Percentiles rank a stretch among this genome's conserved stretches.
Evolutionary conservation across 2,113 vertebrate genomes (phyloP).

Genomic region (Anhinga anhinga): DNA sequence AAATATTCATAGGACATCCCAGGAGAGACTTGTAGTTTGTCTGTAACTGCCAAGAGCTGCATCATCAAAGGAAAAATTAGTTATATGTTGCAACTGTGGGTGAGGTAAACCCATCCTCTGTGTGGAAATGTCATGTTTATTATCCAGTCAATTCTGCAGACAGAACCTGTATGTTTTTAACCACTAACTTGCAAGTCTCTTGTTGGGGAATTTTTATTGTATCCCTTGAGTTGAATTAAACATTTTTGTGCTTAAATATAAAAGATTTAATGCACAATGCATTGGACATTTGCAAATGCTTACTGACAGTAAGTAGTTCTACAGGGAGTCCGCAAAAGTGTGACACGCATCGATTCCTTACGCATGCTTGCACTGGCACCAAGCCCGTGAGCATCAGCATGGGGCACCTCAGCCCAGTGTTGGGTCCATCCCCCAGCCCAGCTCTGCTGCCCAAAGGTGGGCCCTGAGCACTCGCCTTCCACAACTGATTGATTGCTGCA

Average conservation of each 20-base stretch:
- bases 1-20: neutral
- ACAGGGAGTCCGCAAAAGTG: neutral
- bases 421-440: neutral
- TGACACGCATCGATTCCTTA: fast-evolving
- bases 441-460: neutral
- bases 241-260: neutral
- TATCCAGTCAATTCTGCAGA: neutral
- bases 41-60: neutral
- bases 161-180: neutral
- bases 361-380: fast-evolving
- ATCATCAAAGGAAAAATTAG: neutral
- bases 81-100: neutral
- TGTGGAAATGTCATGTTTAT: neutral
- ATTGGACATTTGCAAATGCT: neutral
- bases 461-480: fast-evolving
- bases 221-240: neutral
- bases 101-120: neutral
- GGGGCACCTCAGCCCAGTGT: fast-evolving
- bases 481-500: fast-evolving
- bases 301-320: neutral
- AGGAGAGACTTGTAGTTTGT: neutral
- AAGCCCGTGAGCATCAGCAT: fast-evolving
- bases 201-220: neutral
- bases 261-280: neutral
- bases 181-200: neutral